Conservation (phyloP, 2,888 invertebrate species). For the Archips crataeganus region DNA sequence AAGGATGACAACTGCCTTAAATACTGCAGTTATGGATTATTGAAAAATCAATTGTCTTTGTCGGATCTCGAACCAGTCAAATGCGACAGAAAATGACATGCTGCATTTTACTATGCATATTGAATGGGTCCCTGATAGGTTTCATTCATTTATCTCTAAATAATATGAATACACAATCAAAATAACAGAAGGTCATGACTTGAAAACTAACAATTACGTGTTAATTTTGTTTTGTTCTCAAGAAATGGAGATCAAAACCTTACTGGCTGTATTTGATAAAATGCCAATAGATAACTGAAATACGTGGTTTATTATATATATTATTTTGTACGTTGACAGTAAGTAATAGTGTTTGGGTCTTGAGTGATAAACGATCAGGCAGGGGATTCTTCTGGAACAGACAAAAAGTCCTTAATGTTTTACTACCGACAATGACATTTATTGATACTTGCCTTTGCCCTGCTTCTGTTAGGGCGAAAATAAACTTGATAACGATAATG, state of each 20-base stretch:
- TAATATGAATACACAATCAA: too few relatives aligned
- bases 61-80: too few relatives aligned
- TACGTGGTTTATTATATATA: background rate
- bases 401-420: slow-evolving; percentile 3
- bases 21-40: too few relatives aligned
- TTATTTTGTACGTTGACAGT: background rate
- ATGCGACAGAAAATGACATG: too few relatives aligned
- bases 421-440: slow-evolving; percentile 8
- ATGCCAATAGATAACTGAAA: background rate
- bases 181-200: too few relatives aligned
- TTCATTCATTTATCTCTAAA: too few relatives aligned
- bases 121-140: too few relatives aligned
- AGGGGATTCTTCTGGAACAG: background rate
- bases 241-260: background rate
- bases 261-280: background rate
- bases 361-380: slow-evolving; percentile 1
- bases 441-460: background rate
- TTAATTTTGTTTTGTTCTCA: too few relatives aligned
- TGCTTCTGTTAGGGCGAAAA: background rate
- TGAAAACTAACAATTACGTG: too few relatives aligned
- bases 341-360: background rate
- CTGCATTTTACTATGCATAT: too few relatives aligned
- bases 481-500: slow-evolving; percentile 2
- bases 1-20: too few relatives aligned
- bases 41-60: too few relatives aligned